Base-by-base conservation (phyloP, 1,140 invertebrate species). In the Polypedilum pembai region DNA sequence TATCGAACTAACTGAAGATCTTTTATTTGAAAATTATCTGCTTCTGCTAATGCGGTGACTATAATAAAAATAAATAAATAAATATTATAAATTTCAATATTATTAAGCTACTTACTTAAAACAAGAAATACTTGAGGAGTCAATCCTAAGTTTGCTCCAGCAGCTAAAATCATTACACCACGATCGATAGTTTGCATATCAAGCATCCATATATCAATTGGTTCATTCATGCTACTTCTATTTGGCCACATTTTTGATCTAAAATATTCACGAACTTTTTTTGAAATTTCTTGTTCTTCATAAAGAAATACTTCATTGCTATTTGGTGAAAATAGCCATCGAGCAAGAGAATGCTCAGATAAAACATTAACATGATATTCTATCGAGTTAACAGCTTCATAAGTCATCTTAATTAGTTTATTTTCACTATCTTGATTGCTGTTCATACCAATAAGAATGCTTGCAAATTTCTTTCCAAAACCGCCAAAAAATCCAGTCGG, bases 401-500 rank as follows among this genome's bases (percentile, higher is more conserved):
- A 78, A 65, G 77, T 77, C 75, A 82, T 78, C 65, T 79, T 78
- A 5, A 82, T 79, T 33, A 82, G 76, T 69, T 79, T 21, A 21
- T 92, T 91, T 84, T 96, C 95, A 73, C 87, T 85, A 69, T 88
- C 86, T 45, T 88, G 87, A 3, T 86, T 84, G 73, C 87, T 86
- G 76, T 89, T 87, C 79, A 92, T 90, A 3, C 94, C 94, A 84
- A 96, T 96, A 76, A 97, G 90, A 63, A 97, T 87, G 0, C 92
- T 91, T 0, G 92, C 91, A 80, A 98, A 91, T 77, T 90, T 85
- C 2, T 91, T 87, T 10, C 94, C 89, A 77, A 98, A 88, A 0
- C 94, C 94, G 40, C 94, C 93, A 15, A 98, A 85, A 87, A 95
- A 94, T 15, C 94, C 92, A 76, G 92, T 89, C 12, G 92, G 90